A percentile compares a stretch with the other conserved stretches of the same genome.
phyloP scores from a whole-genome alignment of 2,113 vertebrate genomes.

The Corynorhinus townsendii region DNA sequence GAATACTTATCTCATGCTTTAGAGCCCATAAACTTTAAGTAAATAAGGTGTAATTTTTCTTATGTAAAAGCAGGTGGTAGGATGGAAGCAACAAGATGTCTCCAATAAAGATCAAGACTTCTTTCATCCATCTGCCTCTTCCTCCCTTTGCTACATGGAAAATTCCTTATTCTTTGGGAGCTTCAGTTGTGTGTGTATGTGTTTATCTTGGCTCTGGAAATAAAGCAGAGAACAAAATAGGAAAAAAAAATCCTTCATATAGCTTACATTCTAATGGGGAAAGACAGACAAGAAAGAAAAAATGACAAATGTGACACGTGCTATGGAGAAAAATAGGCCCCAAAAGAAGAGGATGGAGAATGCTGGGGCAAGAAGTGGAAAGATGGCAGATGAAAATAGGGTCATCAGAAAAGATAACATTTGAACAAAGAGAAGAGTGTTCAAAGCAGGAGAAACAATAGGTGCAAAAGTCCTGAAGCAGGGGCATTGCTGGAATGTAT shows the following conservation, averaged over 20 bases:
- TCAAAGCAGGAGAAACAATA: neutral
- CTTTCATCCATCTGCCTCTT: neutral
- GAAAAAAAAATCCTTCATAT: neutral
- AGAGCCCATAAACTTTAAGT: neutral
- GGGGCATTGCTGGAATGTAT: neutral
- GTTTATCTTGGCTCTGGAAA: neutral
- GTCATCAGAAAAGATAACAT: neutral
- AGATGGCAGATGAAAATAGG: neutral
- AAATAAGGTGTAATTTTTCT: neutral
- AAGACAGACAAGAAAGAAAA: neutral
- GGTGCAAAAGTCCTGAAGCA: neutral
- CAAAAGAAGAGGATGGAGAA: neutral
- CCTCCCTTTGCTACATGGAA: neutral
- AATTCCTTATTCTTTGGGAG: conserved; percentile 9
- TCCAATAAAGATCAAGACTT: neutral
- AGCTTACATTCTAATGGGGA: neutral
- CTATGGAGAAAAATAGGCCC: neutral
- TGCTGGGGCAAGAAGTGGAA: neutral
- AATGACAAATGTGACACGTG: neutral
- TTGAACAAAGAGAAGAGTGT: neutral
- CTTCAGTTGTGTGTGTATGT: neutral
- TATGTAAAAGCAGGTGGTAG: neutral
- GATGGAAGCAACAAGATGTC: neutral
- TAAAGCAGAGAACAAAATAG: conserved; percentile 6
- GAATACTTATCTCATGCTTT: conserved; percentile 14